These are phyloP conservation scores for Eupsilia transversa DNA, from an alignment of 2,888 invertebrate genomes.

Conservation along the genomic window DNA sequence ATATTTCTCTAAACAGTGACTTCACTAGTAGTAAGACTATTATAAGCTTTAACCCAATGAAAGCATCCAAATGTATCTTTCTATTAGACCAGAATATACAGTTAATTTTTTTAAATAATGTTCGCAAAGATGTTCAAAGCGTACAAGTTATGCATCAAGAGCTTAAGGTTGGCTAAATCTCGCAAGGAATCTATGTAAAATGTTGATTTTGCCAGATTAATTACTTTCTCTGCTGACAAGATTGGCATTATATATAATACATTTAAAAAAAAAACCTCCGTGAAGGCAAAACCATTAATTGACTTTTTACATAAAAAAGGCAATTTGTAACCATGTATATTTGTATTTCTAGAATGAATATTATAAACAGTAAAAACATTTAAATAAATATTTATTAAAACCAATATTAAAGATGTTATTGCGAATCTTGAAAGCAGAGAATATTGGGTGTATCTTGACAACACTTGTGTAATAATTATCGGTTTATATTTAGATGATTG, in stretches of 20 bases:
- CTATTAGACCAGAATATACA: slow-evolving; percentile 51
- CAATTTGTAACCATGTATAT: slow-evolving; percentile 57
- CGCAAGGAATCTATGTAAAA: slow-evolving; percentile 29
- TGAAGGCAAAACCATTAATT: slow-evolving; percentile 26
- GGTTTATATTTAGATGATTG: slow-evolving; percentile 30
- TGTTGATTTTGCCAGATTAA: slow-evolving; percentile 29
- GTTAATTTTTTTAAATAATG: slow-evolving; percentile 46
- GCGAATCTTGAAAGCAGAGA: slow-evolving; percentile 66
- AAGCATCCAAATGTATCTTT: slow-evolving; percentile 57
- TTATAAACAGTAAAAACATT: slow-evolving; percentile 62
- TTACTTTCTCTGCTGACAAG: slow-evolving; percentile 58
- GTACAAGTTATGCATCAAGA: slow-evolving; percentile 45
- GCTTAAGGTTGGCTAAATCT: slow-evolving; percentile 27
- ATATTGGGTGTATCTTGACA: slow-evolving; percentile 25
- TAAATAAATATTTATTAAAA: slow-evolving; percentile 62
- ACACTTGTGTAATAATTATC: slow-evolving; percentile 28
- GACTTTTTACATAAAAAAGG: slow-evolving; percentile 43
- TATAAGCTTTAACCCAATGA: slow-evolving; percentile 57
- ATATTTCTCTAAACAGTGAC: slow-evolving; percentile 60
- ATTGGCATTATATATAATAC: slow-evolving; percentile 55
- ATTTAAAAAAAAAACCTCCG: slow-evolving; percentile 52
- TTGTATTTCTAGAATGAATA: slow-evolving; percentile 57
- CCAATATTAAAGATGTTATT: slow-evolving; percentile 52
- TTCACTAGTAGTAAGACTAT: slow-evolving; percentile 55
- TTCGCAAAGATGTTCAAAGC: slow-evolving; percentile 22